Evolutionary conservation across 1,140 invertebrate genomes (phyloP), one percentile per base, ranked within the genome.

Genomic region (Armadillidium nasatum): DNA sequence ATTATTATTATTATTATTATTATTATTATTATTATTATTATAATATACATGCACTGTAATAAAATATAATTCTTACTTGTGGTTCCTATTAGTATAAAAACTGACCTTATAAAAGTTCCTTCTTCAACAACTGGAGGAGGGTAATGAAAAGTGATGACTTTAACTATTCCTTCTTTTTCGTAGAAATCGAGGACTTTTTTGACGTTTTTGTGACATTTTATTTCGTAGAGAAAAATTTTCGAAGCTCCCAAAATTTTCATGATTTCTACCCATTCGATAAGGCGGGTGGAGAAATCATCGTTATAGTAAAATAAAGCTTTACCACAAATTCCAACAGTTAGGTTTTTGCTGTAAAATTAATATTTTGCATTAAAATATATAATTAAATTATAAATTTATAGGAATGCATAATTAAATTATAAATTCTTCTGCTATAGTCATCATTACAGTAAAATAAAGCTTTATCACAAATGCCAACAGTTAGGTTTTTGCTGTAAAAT

Each of bases 21-120:
- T n/a, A n/a, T n/a, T n/a, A n/a, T n/a, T n/a, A n/a, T n/a, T n/a
- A n/a, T n/a, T n/a, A n/a, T n/a, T n/a, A n/a, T n/a, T n/a, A n/a
- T n/a, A n/a, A n/a, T n/a, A n/a, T n/a, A n/a, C n/a, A n/a, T n/a
- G n/a, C n/a, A n/a, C n/a, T n/a, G n/a, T n/a, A n/a, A n/a, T n/a
- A n/a, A n/a, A n/a, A n/a, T n/a, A n/a, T n/a, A n/a, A n/a, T n/a
- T n/a, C n/a, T n/a, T n/a, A n/a, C n/a, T n/a, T n/a, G n/a, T n/a
- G n/a, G n/a, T n/a, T n/a, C n/a, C n/a, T n/a, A n/a, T n/a, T n/a
- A n/a, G n/a, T n/a, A n/a, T n/a, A n/a, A n/a, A n/a, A n/a, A n/a
- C 46, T 10, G n/a, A 79, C 79, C 68, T 82, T 78, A 44, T 82
- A 77, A 79, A 78, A 81, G 44, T 75, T 33, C 76, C 76, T 19